These are phyloP conservation scores for Cydia strobilella DNA, from an alignment of 1,140 invertebrate genomes.

Conservation along the genomic window DNA sequence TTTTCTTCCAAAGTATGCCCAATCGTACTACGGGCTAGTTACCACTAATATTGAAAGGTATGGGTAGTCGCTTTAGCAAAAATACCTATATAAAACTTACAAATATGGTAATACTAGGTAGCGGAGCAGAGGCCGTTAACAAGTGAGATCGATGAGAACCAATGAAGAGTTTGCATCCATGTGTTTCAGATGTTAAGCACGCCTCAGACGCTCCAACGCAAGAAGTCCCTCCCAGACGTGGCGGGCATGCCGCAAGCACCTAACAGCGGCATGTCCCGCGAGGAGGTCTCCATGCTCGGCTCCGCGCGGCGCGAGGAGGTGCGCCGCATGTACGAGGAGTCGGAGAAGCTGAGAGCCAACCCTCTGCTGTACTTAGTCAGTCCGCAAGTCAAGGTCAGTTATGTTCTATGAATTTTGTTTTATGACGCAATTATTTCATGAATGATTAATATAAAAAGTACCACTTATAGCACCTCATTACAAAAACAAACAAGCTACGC, in stretches of 20 bases:
- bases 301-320: conserved; percentile 96
- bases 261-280: conserved; percentile 92
- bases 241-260: conserved; percentile 88
- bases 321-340: conserved; percentile 93
- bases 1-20: too few species aligned
- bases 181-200: conserved; percentile 84
- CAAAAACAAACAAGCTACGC: too few species aligned
- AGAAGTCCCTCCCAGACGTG: conserved; percentile 97
- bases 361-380: conserved; percentile 96
- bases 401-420: too few species aligned
- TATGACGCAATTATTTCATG: too few species aligned
- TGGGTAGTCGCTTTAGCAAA: not conserved
- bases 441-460: too few species aligned
- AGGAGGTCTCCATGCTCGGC: conserved; percentile 96
- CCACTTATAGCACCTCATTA: too few species aligned
- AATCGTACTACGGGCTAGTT: too few species aligned
- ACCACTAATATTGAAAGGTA: not conserved
- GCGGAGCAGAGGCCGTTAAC: not conserved
- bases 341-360: conserved; percentile 95
- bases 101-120: not conserved
- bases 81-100: not conserved
- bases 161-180: not conserved
- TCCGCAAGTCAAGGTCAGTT: conserved; percentile 96
- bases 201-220: conserved; percentile 88
- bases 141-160: not conserved